Base-by-base conservation (phyloP, 2,888 invertebrate genomes). In the Dascillus cervinus region DNA sequence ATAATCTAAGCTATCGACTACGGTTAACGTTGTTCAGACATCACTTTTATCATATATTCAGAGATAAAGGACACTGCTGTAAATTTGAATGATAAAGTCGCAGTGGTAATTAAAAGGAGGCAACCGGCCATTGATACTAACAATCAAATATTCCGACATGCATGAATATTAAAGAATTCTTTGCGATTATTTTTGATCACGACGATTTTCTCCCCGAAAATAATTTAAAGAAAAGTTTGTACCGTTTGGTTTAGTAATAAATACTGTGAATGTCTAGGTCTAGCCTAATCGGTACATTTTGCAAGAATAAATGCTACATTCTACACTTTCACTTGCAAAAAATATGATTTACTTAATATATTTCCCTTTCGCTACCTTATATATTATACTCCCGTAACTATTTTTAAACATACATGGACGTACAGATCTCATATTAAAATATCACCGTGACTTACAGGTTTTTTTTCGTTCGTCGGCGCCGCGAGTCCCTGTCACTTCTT, bases 281-380 rank as follows among this genome's bases (percentile, higher is more conserved):
- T 25, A 34, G 15, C 30, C 30, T 40, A 46, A 39, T 39, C 33
- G 26, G 40, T 31, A 40, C 41, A 41, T 36, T 44, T 52, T 50
- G 52, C 50, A 52, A 52, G 50, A 52, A 52, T 52, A 52, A 49
- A 49, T 44, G 39, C 41, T 41, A 49, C 45, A 34, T 32, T 30
- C 43, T 45, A 46, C 41, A 37, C 34, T 27, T 41, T 44, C 42
- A 29, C 37, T 39, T 44, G 50, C 49, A 52, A 53, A 52, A 49
- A 52, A 51, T 54, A 53, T 30, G 29, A 13, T 37, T 30, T 39
- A 32, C 31, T 35, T 28, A 30, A 23, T 31, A 30, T 24, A 35
- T 19, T 25, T 24, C 29, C 26, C 31, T 36, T 25, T 26, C 20
- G 24, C 31, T 36, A 31, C 22, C 29, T 30, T 34, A 31, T 41